Conservation (phyloP, 92 coral and sea anemone species). For the Muricea muricata region DNA sequence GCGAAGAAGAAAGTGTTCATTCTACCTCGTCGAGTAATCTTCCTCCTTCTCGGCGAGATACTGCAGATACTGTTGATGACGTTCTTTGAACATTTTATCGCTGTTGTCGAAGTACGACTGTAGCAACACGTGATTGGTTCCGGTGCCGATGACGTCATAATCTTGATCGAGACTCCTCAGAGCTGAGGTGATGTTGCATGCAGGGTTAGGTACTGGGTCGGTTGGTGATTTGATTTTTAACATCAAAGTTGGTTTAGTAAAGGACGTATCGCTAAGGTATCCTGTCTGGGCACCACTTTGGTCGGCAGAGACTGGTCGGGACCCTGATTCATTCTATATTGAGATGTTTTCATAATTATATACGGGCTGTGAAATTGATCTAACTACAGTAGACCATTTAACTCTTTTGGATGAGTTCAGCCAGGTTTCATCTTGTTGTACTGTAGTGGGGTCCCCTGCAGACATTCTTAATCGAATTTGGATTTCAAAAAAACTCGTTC, state of each 20-base stretch:
- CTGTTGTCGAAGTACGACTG: conserved; percentile 83
- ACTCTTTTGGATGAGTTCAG: too few species aligned
- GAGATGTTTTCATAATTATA: background rate
- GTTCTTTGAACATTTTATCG: conserved; percentile 66
- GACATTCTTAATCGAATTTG: too few species aligned
- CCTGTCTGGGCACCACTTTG: conserved; percentile 35
- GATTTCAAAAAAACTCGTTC: too few species aligned
- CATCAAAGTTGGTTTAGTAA: conserved; percentile 78
- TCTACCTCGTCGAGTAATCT: conserved; percentile 37
- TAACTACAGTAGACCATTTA: too few species aligned
- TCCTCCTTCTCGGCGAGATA: conserved; percentile 64
- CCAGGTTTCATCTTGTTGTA: too few species aligned
- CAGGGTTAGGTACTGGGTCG: conserved; percentile 78
- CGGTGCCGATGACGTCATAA: conserved; percentile 78
- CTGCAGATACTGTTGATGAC: conserved; percentile 73
- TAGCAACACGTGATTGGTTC: conserved; percentile 76
- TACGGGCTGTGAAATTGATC: too few species aligned
- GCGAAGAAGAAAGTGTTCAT: too few species aligned
- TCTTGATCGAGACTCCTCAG: conserved; percentile 84
- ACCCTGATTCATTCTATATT: conserved; percentile 23
- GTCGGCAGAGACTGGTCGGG: background rate
- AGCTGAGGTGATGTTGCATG: conserved; percentile 82
- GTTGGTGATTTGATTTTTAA: conserved; percentile 77
- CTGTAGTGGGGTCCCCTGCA: too few species aligned
- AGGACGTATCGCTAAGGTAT: conserved; percentile 52